Evolutionary conservation across 2,888 invertebrate species (phyloP), one percentile per base, ranked within the genome.

Genomic region (Amblyjoppa fuscipennis): DNA sequence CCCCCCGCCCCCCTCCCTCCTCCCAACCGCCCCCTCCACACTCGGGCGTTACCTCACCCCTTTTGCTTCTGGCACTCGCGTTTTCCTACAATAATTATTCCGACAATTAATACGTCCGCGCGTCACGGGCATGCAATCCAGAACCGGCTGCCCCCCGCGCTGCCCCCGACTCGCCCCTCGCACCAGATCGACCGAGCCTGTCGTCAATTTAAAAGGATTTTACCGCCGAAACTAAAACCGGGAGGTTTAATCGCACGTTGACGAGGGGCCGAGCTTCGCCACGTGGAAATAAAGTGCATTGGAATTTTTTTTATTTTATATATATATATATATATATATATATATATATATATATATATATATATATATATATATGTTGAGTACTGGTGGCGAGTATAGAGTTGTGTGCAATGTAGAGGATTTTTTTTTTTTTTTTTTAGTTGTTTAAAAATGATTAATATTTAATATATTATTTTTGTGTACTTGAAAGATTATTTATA

Each of bases 101-200:
- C 73, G 77, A 84, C 81, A 81, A 84, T 84, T 84, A 84, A 84
- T 84, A 81, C 84, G 84, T 81, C 68, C 68, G 68, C 74, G 83
- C 76, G 80, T 81, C 80, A 81, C 77, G 49, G 28, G 56, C 64
- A 73, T 59, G 71, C 70, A 64, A 34, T 51, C 49, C 69, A 64
- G 56, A 59, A 45, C 49, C 49, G 0, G 5, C 7, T 6, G 11
- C 49, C 11, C 13, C 16, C 51, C 53, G 1, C 53, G n/a, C n/a
- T 53, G 53, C n/a, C 16, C 38, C 41, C 41, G 25, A 56, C n/a
- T n/a, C n/a, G 7, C 56, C 25, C n/a, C 5, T 9, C 7, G 56
- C n/a, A 7, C 56, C 7, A 25, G 20, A 41, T 41, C 56, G 56
- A 7, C 9, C 20, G 25, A 56, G 20, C 56, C 20, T 25, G 25